Percentiles rank a stretch among this genome's conserved stretches.
Evolutionary conservation across 2,888 invertebrate species (phyloP).

Genomic region (Tortrix viridana): DNA sequence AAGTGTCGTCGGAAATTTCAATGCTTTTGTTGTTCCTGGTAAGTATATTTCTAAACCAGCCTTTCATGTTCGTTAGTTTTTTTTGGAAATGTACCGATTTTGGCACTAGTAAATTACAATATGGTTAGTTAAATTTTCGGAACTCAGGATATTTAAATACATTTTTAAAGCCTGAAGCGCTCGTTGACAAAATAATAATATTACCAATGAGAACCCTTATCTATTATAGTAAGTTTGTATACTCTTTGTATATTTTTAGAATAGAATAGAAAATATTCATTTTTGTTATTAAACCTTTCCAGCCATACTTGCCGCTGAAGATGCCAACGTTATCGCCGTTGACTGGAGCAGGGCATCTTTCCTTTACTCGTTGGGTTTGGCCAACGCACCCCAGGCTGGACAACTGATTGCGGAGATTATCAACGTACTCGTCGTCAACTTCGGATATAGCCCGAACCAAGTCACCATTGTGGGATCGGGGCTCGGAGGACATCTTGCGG

Average conservation of each 20-base stretch:
- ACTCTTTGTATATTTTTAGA: too few species aligned
- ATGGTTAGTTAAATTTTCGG: too few species aligned
- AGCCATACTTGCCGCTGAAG: conserved; percentile 61
- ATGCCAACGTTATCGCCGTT: conserved; percentile 71
- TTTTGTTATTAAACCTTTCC: conserved; percentile 43
- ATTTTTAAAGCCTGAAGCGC: too few species aligned
- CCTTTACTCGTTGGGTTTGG: conserved; percentile 64
- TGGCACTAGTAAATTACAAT: too few species aligned
- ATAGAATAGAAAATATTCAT: too few species aligned
- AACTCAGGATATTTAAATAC: too few species aligned
- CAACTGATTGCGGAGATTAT: conserved; percentile 65
- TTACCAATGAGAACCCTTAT: background rate
- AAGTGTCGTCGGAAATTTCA: conserved; percentile 63
- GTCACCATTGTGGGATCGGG: conserved; percentile 74
- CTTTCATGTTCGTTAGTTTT: too few species aligned
- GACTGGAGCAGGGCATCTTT: conserved; percentile 68
- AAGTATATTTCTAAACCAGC: conserved; percentile 27
- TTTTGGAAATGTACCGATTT: too few species aligned
- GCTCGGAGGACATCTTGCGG: conserved; percentile 75
- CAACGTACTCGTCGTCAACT: conserved; percentile 60
- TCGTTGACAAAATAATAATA: too few species aligned
- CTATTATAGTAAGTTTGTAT: too few species aligned
- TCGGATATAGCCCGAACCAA: conserved; percentile 54
- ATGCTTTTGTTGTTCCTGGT: conserved; percentile 66
- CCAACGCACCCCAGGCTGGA: conserved; percentile 65